Evolutionary conservation across 2,888 invertebrate genomes (phyloP), one percentile per base, ranked within the genome.

Genomic region (Amiota minor): DNA sequence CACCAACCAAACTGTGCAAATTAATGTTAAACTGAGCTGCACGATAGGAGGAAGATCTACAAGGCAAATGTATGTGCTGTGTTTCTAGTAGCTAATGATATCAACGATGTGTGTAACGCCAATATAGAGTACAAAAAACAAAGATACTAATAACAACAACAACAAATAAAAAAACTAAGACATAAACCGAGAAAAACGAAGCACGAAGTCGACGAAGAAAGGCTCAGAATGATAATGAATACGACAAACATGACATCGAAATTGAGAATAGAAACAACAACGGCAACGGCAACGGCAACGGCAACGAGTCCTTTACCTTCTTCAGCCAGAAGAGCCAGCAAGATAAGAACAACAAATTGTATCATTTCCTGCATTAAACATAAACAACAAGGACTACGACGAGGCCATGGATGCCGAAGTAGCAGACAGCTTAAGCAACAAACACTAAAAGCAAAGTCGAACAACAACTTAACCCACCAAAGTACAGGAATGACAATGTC

Each of bases 11-110:
- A 35, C 0, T 4, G 56, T 18, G 8, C 20, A 50, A 68, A 68
- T 50, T 53, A 68, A n/a, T 68, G 65, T 47, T 23, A 68, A 53
- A 53, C 18, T 59, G 56, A 50, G 47, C 65, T 16, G 65, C 65
- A 62, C 35, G 45, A 23, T 62, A n/a, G n/a, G 53, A 12, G n/a
- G 12, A 53, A 53, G 72, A 76, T 73, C 73, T 76, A 56, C 71
- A 75, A 76, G 70, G 65, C 74, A 78, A 79, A 79, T 84, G 82
- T 85, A 83, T 85, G 84, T 84, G 84, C 77, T 73, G 82, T 23
- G 23, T 23, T 23, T 1, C 74, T 84, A 81, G 79, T 77, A 74
- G 72, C 74, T 20, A 53, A 67, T 47, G 35, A 67, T 67, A 68
- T 18, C 55, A 70, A 70, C 55, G 56, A 49, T 55, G 53, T 16